phyloP scores from a whole-genome alignment of 2,797 vertebrate species.

The Sternarchorhynchus goeldii region DNA sequence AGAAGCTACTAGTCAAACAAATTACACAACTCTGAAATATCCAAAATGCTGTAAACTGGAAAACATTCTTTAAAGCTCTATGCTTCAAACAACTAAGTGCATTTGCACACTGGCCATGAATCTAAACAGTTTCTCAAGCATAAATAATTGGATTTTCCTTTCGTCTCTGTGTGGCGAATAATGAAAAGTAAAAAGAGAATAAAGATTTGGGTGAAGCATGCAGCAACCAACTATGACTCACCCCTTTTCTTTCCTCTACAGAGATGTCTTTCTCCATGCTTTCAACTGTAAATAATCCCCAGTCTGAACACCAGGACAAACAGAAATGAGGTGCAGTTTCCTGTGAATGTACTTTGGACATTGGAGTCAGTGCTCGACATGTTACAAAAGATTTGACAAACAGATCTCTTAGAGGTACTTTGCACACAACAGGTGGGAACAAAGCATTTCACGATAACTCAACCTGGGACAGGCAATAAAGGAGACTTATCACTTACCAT shows the following conservation, averaged over 20 bases:
- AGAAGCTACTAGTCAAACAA: conserved; percentile 10
- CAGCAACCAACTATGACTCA: conserved; percentile 60
- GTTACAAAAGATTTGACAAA: conserved; percentile 4
- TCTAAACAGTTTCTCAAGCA: conserved; percentile 7
- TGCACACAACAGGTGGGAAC: background rate
- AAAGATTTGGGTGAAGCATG: background rate
- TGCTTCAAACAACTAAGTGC: background rate
- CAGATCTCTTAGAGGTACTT: conserved; percentile 2
- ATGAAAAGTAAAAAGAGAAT: too few relatives aligned
- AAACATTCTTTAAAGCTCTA: background rate
- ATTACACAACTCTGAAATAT: conserved; percentile 14
- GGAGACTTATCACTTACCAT: too few relatives aligned
- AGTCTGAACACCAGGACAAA: background rate
- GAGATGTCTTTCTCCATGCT: conserved; percentile 60
- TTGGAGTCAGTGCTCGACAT: conserved; percentile 36
- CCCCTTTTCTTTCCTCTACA: conserved; percentile 66
- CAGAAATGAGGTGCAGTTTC: conserved; percentile 10
- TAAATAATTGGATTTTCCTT: background rate
- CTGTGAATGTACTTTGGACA: conserved; percentile 51
- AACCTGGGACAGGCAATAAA: conserved; percentile 3
- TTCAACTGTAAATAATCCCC: background rate
- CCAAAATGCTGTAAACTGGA: background rate
- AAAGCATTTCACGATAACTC: background rate
- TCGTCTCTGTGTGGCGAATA: background rate
- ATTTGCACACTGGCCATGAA: background rate